A percentile compares a stretch with the other conserved stretches of the same genome.
Evolutionary conservation across 1,140 invertebrate genomes (phyloP).

Genomic region (Geopemphigus sp.): DNA sequence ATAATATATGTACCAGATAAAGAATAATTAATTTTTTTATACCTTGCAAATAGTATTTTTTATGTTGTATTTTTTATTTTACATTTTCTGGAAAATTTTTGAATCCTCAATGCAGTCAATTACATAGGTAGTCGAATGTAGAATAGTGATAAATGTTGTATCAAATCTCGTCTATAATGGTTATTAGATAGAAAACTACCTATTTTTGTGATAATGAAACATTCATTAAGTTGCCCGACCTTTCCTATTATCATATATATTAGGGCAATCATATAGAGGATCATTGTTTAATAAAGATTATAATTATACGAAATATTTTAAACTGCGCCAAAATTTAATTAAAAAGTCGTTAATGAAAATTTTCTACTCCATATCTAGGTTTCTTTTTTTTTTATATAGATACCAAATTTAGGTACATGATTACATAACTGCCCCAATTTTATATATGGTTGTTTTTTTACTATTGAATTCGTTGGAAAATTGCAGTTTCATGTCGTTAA

Average conservation of each 20-base stretch:
- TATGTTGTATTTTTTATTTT: not conserved
- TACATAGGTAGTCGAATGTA: not conserved
- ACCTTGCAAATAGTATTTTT: not conserved
- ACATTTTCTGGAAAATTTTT: not conserved
- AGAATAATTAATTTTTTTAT: not conserved
- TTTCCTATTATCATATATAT: not conserved
- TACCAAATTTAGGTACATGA: too few species aligned
- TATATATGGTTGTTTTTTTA: too few species aligned
- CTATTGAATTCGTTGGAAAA: too few species aligned
- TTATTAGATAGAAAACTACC: not conserved
- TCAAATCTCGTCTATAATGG: not conserved
- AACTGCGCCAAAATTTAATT: not conserved
- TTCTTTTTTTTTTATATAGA: too few species aligned
- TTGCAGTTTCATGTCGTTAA: too few species aligned
- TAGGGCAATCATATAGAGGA: too few species aligned
- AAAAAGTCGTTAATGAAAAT: not conserved
- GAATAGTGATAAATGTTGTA: not conserved
- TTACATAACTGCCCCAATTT: too few species aligned
- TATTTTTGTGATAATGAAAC: not conserved
- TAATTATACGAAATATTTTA: slow-evolving; percentile 1
- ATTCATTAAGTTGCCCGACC: not conserved
- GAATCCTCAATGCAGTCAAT: not conserved
- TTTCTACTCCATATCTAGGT: not conserved
- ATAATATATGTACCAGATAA: not conserved
- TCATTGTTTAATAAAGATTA: slow-evolving; percentile 7